phyloP scores from a whole-genome alignment of 2,888 invertebrate genomes.

The Troglohyphantes excavatus region DNA sequence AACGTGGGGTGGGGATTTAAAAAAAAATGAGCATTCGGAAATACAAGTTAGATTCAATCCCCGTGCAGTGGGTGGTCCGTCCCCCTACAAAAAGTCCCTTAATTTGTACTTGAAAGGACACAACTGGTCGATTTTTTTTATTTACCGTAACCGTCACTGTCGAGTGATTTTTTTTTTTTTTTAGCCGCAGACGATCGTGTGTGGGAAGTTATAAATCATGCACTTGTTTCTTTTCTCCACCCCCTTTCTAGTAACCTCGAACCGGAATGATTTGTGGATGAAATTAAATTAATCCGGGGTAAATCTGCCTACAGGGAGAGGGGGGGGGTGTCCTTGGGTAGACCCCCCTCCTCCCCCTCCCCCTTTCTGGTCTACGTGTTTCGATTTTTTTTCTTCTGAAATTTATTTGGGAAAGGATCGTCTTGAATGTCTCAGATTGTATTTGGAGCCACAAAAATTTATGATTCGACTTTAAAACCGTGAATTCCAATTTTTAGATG shows the following conservation, averaged over 20 bases:
- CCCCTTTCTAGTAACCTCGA: neutral
- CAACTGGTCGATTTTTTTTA: conserved; percentile 5
- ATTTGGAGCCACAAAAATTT: too few relatives aligned
- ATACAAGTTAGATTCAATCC: conserved; percentile 74
- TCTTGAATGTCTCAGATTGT: too few relatives aligned
- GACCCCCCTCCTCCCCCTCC: neutral
- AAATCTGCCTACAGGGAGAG: neutral
- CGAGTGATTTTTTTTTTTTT: conserved; percentile 23
- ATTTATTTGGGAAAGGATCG: too few relatives aligned
- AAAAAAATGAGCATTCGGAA: conserved; percentile 10
- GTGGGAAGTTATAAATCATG: conserved; percentile 45
- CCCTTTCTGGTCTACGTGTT: too few relatives aligned
- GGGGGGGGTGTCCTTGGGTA: neutral
- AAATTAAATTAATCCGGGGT: conserved; percentile 73
- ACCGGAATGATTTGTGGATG: conserved; percentile 53
- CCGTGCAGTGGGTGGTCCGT: conserved; percentile 25
- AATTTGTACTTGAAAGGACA: conserved; percentile 71
- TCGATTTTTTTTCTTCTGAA: too few relatives aligned
- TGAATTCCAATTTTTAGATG: too few relatives aligned
- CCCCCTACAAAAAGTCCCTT: conserved; percentile 30
- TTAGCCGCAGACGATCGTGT: neutral
- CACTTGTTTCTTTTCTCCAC: conserved; percentile 25
- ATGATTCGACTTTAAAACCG: too few relatives aligned
- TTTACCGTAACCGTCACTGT: conserved; percentile 37
- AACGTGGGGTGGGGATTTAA: conserved; percentile 28